These are phyloP conservation scores for Cerceris rybyensis DNA, from an alignment of 2,888 invertebrate genomes.

Conservation along the genomic window DNA sequence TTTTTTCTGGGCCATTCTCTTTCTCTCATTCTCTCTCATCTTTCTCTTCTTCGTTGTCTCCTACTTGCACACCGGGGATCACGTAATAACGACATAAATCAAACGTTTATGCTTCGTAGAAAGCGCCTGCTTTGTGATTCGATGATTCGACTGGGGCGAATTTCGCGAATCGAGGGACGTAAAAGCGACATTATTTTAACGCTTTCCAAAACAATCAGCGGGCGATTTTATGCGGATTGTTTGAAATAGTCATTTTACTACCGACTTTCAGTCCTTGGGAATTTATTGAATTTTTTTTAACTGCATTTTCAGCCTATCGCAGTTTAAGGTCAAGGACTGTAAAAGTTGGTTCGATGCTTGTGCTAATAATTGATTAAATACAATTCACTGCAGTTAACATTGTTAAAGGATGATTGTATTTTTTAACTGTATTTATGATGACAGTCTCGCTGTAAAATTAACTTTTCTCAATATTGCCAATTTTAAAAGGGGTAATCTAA, in stretches of 20 bases:
- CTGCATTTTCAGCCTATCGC: no score
- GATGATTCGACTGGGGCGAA: not conserved
- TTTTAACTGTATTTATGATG: no score
- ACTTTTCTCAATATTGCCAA: no score
- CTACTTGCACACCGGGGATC: slow-evolving; percentile 16
- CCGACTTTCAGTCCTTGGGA: no score
- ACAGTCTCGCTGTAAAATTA: no score
- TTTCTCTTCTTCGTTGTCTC: slow-evolving; percentile 10
- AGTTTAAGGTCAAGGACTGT: no score
- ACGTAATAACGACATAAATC: slow-evolving; percentile 45
- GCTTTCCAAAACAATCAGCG: slow-evolving; percentile 6
- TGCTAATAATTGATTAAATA: no score
- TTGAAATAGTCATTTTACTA: not conserved
- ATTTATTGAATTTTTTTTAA: no score
- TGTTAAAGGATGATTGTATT: no score
- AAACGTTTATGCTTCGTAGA: slow-evolving; percentile 29
- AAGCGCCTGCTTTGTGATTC: not conserved
- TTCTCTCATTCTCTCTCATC: slow-evolving; percentile 4
- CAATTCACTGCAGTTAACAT: no score
- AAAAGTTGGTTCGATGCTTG: no score
- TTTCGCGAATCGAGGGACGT: slow-evolving; percentile 1
- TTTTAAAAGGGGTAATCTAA: no score
- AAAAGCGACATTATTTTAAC: not conserved
- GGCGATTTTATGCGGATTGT: not conserved
- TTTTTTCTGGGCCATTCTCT: not conserved